Percentiles rank a stretch among this genome's conserved stretches.
phyloP scores from a whole-genome alignment of 2,113 vertebrate species.

The Jaculus jaculus region DNA sequence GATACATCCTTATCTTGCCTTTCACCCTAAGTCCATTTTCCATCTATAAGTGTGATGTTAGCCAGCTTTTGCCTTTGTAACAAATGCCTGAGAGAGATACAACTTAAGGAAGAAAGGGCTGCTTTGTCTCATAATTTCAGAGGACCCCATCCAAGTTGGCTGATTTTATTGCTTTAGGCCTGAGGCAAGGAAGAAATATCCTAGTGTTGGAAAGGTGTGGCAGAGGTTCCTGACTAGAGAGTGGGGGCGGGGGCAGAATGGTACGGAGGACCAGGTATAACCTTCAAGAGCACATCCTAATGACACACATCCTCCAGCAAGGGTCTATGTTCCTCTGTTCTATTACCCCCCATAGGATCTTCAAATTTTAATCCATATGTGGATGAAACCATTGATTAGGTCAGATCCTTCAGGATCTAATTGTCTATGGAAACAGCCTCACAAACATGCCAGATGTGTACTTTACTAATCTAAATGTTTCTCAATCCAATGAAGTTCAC shows the following conservation, averaged over 20 bases:
- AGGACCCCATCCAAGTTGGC: neutral
- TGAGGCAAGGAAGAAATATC: neutral
- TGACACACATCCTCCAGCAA: neutral
- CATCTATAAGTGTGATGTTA: neutral
- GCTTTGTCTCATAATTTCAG: neutral
- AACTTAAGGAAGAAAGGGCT: neutral
- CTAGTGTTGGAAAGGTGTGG: neutral
- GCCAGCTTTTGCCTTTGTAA: neutral
- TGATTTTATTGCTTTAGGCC: neutral
- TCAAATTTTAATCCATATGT: neutral
- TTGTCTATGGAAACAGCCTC: neutral
- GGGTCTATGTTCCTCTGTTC: neutral
- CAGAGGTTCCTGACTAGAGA: neutral
- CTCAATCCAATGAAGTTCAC: neutral
- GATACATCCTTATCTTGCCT: neutral
- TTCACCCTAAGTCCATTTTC: neutral
- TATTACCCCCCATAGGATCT: neutral
- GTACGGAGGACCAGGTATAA: neutral
- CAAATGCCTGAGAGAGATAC: neutral
- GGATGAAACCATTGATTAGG: neutral
- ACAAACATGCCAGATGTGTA: neutral
- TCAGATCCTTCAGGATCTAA: no score
- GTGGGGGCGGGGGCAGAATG: neutral
- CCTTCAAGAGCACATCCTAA: neutral
- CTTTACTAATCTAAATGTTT: neutral